phyloP scores from a whole-genome alignment of 2,797 vertebrate genomes.

The Parambassis ranga region DNA sequence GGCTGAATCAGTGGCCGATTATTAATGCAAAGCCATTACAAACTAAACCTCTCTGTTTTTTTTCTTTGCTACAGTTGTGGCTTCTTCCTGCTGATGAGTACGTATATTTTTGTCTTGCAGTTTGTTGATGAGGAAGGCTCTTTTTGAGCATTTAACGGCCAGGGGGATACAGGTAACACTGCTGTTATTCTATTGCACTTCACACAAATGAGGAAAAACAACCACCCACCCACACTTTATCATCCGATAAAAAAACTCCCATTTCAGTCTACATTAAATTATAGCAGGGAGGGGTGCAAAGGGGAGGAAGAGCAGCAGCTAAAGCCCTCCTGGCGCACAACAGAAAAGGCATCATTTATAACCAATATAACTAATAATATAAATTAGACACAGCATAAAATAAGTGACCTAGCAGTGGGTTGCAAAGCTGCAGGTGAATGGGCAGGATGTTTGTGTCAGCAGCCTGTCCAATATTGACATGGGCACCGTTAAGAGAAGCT shows the following conservation, averaged over 20 bases:
- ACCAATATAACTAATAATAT: too few species aligned
- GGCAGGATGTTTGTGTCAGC: not conserved
- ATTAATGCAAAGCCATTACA: slow-evolving; percentile 6
- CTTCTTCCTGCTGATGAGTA: not conserved
- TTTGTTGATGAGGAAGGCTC: slow-evolving; percentile 92
- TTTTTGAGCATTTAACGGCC: slow-evolving; percentile 94
- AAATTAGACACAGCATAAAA: too few species aligned
- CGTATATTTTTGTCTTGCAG: slow-evolving; percentile 68
- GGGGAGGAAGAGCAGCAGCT: too few species aligned
- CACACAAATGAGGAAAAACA: not conserved
- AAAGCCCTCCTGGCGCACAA: too few species aligned
- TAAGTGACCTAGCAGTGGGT: too few species aligned
- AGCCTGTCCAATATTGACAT: not conserved
- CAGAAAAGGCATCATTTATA: too few species aligned
- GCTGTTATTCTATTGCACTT: not conserved
- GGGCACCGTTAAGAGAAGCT: not conserved
- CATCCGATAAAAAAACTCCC: too few species aligned
- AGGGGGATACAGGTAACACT: slow-evolving; percentile 92
- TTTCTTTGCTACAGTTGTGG: not conserved
- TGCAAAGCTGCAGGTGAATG: too few species aligned
- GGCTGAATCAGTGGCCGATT: not conserved
- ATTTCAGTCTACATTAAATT: too few species aligned
- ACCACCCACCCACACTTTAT: too few species aligned
- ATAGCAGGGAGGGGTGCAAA: too few species aligned
- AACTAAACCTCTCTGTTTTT: not conserved